Evolutionary conservation across 2,888 invertebrate genomes (phyloP).

Genomic region (Parnassius smintheus): DNA sequence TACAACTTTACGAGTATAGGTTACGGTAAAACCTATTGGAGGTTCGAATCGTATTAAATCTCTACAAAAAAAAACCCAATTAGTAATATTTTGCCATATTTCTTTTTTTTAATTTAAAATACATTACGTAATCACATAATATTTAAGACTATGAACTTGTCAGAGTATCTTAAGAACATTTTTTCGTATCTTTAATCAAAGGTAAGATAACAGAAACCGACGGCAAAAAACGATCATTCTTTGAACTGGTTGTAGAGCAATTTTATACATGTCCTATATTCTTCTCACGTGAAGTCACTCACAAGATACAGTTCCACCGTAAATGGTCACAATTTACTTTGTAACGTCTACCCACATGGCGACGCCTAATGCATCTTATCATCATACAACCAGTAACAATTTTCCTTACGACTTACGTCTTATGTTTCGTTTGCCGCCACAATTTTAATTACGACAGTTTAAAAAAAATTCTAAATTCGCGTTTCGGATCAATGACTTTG

Average conservation of each 20-base stretch:
- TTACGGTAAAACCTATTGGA: too few species aligned
- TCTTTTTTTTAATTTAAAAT: too few species aligned
- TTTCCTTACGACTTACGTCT: slow-evolving; percentile 1
- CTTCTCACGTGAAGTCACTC: slow-evolving; percentile 18
- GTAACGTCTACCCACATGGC: slow-evolving; percentile 16
- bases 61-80: too few species aligned
- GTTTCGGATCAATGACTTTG: slow-evolving; percentile 59
- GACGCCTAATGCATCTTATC: slow-evolving; percentile 9
- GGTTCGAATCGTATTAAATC: too few species aligned
- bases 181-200: neutral
- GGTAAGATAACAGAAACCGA: slow-evolving; percentile 1
- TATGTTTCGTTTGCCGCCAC: slow-evolving; percentile 4
- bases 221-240: neutral
- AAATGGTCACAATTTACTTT: slow-evolving; percentile 18
- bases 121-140: too few species aligned
- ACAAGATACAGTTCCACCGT: slow-evolving; percentile 14
- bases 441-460: slow-evolving; percentile 34
- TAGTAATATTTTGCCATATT: too few species aligned
- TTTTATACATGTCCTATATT: slow-evolving; percentile 20
- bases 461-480: slow-evolving; percentile 62
- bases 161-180: neutral
- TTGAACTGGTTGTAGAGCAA: neutral
- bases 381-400: neutral
- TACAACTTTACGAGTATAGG: too few species aligned
- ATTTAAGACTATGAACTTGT: too few species aligned